Conservation (phyloP, 2,888 invertebrate genomes). For the Stramonita haemastoma region DNA sequence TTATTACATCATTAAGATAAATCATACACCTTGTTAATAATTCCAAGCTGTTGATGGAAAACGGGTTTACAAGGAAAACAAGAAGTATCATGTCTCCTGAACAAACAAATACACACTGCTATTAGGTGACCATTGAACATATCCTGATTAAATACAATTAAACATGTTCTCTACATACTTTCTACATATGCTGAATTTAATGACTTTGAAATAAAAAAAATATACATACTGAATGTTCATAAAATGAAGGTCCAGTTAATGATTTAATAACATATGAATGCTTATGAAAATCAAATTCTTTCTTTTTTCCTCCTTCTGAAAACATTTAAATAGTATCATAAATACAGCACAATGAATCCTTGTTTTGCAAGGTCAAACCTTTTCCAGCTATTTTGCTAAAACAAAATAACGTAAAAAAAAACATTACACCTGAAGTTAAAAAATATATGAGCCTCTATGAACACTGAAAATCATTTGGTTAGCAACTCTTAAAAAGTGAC, state of each 20-base stretch:
- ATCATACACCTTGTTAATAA: constrained; percentile 22
- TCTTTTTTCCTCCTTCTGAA: too few relatives aligned
- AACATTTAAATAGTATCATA: not conserved
- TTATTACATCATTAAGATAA: constrained; percentile 1
- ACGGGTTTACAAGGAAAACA: not conserved
- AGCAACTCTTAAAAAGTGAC: not conserved
- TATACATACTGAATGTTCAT: too few relatives aligned
- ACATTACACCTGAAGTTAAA: not conserved
- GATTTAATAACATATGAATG: too few relatives aligned
- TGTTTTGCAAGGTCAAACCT: not conserved
- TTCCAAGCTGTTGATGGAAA: not conserved
- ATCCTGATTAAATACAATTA: not conserved
- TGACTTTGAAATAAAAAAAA: too few relatives aligned
- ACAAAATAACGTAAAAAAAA: not conserved
- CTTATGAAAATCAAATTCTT: too few relatives aligned
- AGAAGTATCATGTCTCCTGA: not conserved
- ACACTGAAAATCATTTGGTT: not conserved
- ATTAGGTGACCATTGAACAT: not conserved
- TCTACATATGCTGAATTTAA: not conserved
- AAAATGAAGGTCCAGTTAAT: too few relatives aligned
- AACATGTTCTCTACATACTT: not conserved
- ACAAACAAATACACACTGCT: not conserved
- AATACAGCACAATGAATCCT: not conserved
- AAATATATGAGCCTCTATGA: not conserved
- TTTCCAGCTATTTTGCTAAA: not conserved